These are phyloP conservation scores for Hipposideros larvatus DNA, from an alignment of 2,797 vertebrate species.

Conservation along the genomic window DNA sequence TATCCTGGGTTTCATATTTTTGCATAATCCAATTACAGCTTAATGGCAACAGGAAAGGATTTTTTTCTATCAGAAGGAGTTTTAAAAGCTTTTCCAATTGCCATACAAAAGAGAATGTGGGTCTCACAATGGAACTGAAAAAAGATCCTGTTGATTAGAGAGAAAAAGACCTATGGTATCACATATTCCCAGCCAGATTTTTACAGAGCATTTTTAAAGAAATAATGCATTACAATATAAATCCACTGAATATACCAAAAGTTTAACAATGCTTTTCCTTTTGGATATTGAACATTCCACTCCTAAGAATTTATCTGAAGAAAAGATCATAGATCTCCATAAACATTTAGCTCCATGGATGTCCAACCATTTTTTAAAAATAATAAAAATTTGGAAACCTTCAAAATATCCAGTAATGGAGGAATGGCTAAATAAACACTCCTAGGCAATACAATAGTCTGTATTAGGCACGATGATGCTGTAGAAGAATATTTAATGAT, in stretches of 20 bases:
- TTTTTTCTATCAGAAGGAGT: neutral
- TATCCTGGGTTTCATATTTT: neutral
- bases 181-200: neutral
- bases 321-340: neutral
- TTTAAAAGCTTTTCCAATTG: neutral
- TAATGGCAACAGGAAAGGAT: neutral
- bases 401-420: neutral
- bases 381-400: constrained; percentile 20
- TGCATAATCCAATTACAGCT: constrained; percentile 7
- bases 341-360: constrained; percentile 23
- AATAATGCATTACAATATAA: neutral
- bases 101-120: neutral
- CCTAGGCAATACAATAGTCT: neutral
- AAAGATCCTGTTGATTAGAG: neutral
- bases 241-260: neutral
- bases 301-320: constrained; percentile 20
- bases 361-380: neutral
- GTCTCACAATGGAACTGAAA: neutral
- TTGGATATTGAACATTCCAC: neutral
- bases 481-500: constrained; percentile 14
- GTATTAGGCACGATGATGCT: neutral
- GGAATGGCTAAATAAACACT: constrained; percentile 10
- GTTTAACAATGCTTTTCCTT: neutral
- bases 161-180: neutral
- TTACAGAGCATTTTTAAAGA: neutral